Evolutionary conservation across 2,888 invertebrate genomes (phyloP).

Genomic region (Hirtodrosophila confusa): DNA sequence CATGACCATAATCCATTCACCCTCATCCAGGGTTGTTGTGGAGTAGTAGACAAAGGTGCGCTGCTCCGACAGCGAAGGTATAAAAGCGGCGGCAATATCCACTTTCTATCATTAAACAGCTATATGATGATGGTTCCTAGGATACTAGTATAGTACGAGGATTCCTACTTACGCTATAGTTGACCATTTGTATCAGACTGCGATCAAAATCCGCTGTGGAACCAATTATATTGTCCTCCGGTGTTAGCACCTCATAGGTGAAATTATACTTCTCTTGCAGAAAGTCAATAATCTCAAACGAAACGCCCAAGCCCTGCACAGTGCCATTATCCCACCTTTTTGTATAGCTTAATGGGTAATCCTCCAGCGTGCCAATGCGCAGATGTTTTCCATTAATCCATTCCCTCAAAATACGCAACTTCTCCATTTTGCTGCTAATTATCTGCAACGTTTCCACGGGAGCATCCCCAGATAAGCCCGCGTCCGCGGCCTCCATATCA

Average conservation of each 20-base stretch:
- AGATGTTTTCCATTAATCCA: slow-evolving; percentile 82
- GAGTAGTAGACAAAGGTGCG: slow-evolving; percentile 86
- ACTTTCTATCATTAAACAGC: slow-evolving; percentile 85
- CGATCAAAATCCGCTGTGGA: slow-evolving; percentile 84
- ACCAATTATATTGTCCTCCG: slow-evolving; percentile 87
- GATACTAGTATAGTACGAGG: too few relatives aligned
- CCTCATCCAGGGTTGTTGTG: slow-evolving; percentile 88
- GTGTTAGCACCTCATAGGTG: slow-evolving; percentile 88
- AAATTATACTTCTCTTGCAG: slow-evolving; percentile 89
- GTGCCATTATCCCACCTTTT: slow-evolving; percentile 85
- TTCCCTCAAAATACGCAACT: slow-evolving; percentile 57
- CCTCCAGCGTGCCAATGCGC: slow-evolving; percentile 85
- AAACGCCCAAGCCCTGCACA: slow-evolving; percentile 88
- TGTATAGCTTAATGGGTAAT: slow-evolving; percentile 87
- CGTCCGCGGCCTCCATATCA: slow-evolving; percentile 32
- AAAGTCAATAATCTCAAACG: slow-evolving; percentile 89
- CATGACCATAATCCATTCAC: slow-evolving; percentile 92
- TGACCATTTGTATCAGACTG: slow-evolving; percentile 88
- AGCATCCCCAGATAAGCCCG: slow-evolving; percentile 44
- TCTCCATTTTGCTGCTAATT: slow-evolving; percentile 60
- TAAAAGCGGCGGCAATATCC: slow-evolving; percentile 91
- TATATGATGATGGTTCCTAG: too few relatives aligned
- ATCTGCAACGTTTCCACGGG: slow-evolving; percentile 62
- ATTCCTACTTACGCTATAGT: slow-evolving; percentile 72
- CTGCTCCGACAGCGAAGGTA: slow-evolving; percentile 88